Base-by-base conservation (phyloP, 1,140 invertebrate species). In the Diabrotica virgifera region DNA sequence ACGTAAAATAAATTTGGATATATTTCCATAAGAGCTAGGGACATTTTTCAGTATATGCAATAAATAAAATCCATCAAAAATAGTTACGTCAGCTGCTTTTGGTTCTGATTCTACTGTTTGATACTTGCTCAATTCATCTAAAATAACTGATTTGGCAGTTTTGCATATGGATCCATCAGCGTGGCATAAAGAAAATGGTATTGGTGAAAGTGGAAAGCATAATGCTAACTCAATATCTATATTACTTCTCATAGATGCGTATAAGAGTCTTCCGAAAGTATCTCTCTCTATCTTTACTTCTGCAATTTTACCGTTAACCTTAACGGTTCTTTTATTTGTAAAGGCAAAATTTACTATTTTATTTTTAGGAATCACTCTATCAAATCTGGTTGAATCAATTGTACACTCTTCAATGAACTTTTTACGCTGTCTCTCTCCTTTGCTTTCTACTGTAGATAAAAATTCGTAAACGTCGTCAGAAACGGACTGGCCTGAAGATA, bases 391-490 rank as follows among this genome's bases (percentile, higher is more conserved):
- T 54, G 63, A 55, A 46, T 5, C 35, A 9, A 9, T 46, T 35
- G 6, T 5, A 52, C 7, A 24, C 37, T 64, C 63, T 5, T 36
- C 5, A 50, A 64, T 59, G 51, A 64, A 64, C 6, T 64, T 57
- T 5, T 59, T 6, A 7, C 12, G 63, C 37, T 64, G 37, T 35
- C 59, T 59, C 24, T 64, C 40, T 5, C 63, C 55, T 37, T 40
- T 37, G 6, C 8, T 52, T 59, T 65, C 63, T 52, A 65, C 57
- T 7, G 63, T 60, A 36, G 63, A 52, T 46, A 65, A 65, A 60
- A 65, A 65, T 38, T 65, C 9, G n/a, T 60, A 65, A 40, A 60
- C 60, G 35, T 65, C 57, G 50, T 65, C 14, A 36, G 10, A 6
- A 11, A 60, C 59, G 6, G 63, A 65, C 40, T 65, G 63, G 6